Percentiles rank a stretch among this genome's conserved stretches.
These are phyloP conservation scores for Labeo catla DNA, from an alignment of 2,113 vertebrate species.

Conservation along the genomic window DNA sequence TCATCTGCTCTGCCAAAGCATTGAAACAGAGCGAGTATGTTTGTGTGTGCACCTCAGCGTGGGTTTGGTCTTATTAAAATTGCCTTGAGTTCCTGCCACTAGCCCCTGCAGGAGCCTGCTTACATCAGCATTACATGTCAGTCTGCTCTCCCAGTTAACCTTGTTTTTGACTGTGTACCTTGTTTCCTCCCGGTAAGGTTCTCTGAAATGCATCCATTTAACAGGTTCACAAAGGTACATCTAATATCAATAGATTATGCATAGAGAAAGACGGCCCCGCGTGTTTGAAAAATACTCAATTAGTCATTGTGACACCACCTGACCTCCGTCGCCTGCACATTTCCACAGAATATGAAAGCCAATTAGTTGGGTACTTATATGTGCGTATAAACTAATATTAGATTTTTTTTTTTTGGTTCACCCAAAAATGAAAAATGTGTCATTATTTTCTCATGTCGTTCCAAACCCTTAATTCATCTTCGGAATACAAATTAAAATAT, in stretches of 20 bases:
- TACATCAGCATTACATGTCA: conserved; percentile 12
- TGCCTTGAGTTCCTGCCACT: conserved; percentile 45
- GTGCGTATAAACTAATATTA: background rate
- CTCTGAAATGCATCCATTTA: background rate
- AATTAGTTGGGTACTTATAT: background rate
- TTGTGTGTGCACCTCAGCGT: conserved; percentile 36
- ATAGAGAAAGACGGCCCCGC: background rate
- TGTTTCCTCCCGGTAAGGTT: background rate
- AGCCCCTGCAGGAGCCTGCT: conserved; percentile 13
- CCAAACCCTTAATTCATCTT: no score
- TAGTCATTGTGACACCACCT: background rate
- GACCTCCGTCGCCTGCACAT: background rate
- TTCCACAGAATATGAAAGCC: background rate
- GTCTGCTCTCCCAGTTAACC: conserved; percentile 5
- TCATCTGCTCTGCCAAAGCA: conserved; percentile 36
- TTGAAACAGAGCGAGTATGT: background rate
- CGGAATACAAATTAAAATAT: no score
- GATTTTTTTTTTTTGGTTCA: no score
- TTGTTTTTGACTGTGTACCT: conserved; percentile 4
- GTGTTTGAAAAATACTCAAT: background rate
- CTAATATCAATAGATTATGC: conserved; percentile 12
- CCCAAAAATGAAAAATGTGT: no score
- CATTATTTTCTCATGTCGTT: no score
- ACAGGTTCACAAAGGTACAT: background rate
- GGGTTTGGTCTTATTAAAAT: conserved; percentile 52